Evolutionary conservation across 1,140 invertebrate genomes (phyloP), one percentile per base, ranked within the genome.

Genomic region (Druon quercuslanigerum): DNA sequence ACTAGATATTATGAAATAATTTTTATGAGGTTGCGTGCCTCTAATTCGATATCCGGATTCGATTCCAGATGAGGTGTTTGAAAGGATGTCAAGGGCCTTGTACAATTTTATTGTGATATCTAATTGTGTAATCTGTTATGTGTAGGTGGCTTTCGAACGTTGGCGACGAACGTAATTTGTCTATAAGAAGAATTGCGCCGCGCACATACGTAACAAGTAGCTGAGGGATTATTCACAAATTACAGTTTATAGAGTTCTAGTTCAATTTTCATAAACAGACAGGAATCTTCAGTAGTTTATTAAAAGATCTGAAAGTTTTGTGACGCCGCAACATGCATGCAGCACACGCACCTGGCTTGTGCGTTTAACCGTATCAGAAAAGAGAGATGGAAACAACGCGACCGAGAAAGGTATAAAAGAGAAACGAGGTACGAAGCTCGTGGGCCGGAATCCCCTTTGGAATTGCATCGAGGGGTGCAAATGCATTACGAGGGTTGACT

Each of bases 251-350:
- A 46, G 40, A 46, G 2, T 46, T 46, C 40, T 9, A 46, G 40
- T 8, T 46, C 7, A 46, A 46, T 8, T 46, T 46, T 2, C 9
- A 46, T 46, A 46, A 46, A 46, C 40, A 9, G 0, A 46, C 1
- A 9, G 40, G 2, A 33, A 33, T 33, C 9, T 77, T 85, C 91
- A 91, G 91, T 82, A 82, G 83, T 79, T 82, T 84, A 84, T 87
- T 85, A 84, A 84, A 81, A 82, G 81, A 76, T 79, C 76, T 52
- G 17, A 50, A 73, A 79, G 16, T 33, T 54, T 66, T 9, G 54
- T 75, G 72, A 76, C 76, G 74, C 50, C 73, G 73, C 74, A 73
- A 74, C 78, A 81, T 81, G 66, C 13, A 56, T 13, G 50, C 51
- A 50, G 17, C 76, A 57, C 52, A 79, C 76, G 75, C 85, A 85